Evolutionary conservation across 2,888 invertebrate genomes (phyloP), one percentile per base, ranked within the genome.

Genomic region (Ennomos fuscantarius): DNA sequence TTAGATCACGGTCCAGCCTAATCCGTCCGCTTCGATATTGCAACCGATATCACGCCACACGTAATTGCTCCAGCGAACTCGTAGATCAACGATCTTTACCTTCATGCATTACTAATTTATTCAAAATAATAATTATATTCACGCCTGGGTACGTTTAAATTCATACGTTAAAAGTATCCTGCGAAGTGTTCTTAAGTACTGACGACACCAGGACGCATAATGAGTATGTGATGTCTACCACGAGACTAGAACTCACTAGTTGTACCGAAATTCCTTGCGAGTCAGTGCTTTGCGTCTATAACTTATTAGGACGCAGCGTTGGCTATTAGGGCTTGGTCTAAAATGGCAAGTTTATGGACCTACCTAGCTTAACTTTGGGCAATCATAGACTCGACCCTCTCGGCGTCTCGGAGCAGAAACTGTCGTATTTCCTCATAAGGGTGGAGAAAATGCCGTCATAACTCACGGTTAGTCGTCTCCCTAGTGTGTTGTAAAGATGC

Each of bases 371-470:
- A 83, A 85, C 79, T 82, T 85, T 75, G 71, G 81, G 81, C 82
- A 87, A 86, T 87, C 86, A 84, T 82, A 82, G 82, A 81, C 74
- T 79, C 76, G 81, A 79, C 85, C 81, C 82, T 79, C 79, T 74
- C 62, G 73, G 76, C 76, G 74, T 78, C 78, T 79, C 70, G 66
- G 76, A 70, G 81, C 76, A 76, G 82, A 83, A 87, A 86, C 86
- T 89, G 88, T 87, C 89, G 90, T 91, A 89, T 90, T 90, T 91
- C 86, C 90, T 91, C 89, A 90, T 91, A 89, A 89, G 87, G 87
- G 84, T 78, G 87, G 84, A 82, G 88, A 86, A 85, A 89, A 87
- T 86, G 86, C 88, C 84, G 78, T 85, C 86, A 89, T 92, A 91
- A 89, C 80, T 92, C 84, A 89, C 81, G 74, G 87, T 91, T 90